phyloP scores from a whole-genome alignment of 2,888 invertebrate species.

The Dorcus hopei region DNA sequence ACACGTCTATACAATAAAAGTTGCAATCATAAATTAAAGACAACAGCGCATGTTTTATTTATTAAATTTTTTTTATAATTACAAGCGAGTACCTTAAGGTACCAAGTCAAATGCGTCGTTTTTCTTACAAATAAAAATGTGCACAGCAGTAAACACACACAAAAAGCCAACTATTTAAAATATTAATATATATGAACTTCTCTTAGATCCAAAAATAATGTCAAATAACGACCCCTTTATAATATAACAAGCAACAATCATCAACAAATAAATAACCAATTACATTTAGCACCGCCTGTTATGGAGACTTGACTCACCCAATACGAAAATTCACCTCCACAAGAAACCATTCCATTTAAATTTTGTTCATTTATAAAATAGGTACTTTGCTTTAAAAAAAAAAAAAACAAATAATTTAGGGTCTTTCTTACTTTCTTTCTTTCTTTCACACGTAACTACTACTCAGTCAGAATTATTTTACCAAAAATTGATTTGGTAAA shows the following conservation, averaged over 20 bases:
- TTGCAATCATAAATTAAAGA: not conserved
- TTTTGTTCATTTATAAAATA: too few species aligned
- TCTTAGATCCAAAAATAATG: constrained; percentile 12
- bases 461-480: too few species aligned
- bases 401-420: too few species aligned
- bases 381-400: too few species aligned
- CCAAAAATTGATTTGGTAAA: too few species aligned
- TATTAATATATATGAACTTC: constrained; percentile 12
- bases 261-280: constrained; percentile 19
- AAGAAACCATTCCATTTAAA: not conserved
- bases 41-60: not conserved
- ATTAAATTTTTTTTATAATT: not conserved
- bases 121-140: constrained; percentile 13
- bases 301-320: constrained; percentile 8
- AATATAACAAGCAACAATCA: constrained; percentile 19
- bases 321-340: not conserved
- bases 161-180: constrained; percentile 12
- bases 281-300: constrained; percentile 19
- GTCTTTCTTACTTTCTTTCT: too few species aligned
- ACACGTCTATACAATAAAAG: constrained; percentile 13
- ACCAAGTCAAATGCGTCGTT: constrained; percentile 17
- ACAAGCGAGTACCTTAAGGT: constrained; percentile 8
- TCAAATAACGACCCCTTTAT: constrained; percentile 13
- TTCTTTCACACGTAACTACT: too few species aligned
- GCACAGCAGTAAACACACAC: constrained; percentile 18